Evolutionary conservation across 2,888 invertebrate genomes (phyloP).

Genomic region (Automeris io): DNA sequence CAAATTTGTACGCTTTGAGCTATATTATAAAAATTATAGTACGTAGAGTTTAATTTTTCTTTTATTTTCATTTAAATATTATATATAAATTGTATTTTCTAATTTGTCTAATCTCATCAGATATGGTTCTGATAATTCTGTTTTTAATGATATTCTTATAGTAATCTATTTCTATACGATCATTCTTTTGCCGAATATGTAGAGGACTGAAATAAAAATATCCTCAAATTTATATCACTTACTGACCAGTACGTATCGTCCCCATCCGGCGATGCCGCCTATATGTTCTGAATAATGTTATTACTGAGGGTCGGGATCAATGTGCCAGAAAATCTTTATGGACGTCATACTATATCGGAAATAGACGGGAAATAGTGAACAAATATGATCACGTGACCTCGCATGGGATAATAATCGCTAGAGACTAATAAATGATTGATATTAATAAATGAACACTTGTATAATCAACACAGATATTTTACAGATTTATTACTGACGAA

Average conservation of each 20-base stretch:
- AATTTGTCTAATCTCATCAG: too few species aligned
- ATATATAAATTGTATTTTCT: too few species aligned
- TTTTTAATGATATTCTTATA: too few species aligned
- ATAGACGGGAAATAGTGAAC: conserved; percentile 35
- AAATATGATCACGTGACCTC: conserved; percentile 32
- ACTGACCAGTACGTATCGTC: background rate
- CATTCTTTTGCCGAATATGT: background rate
- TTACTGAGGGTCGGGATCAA: conserved; percentile 44
- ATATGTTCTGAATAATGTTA: conserved; percentile 42
- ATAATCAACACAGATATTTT: too few species aligned
- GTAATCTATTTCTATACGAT: too few species aligned
- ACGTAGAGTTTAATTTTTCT: too few species aligned
- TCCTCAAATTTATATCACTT: background rate
- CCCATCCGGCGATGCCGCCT: background rate
- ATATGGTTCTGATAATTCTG: too few species aligned
- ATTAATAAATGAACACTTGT: too few species aligned
- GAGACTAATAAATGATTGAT: conserved; percentile 3
- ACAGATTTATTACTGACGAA: too few species aligned
- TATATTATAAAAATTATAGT: too few species aligned
- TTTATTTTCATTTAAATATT: too few species aligned
- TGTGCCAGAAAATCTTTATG: conserved; percentile 52
- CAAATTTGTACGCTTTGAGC: too few species aligned
- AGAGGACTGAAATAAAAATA: background rate
- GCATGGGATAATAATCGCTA: background rate
- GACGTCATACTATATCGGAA: conserved; percentile 30